phyloP scores from a whole-genome alignment of 1,140 invertebrate genomes.

The Acromyrmex heyeri region DNA sequence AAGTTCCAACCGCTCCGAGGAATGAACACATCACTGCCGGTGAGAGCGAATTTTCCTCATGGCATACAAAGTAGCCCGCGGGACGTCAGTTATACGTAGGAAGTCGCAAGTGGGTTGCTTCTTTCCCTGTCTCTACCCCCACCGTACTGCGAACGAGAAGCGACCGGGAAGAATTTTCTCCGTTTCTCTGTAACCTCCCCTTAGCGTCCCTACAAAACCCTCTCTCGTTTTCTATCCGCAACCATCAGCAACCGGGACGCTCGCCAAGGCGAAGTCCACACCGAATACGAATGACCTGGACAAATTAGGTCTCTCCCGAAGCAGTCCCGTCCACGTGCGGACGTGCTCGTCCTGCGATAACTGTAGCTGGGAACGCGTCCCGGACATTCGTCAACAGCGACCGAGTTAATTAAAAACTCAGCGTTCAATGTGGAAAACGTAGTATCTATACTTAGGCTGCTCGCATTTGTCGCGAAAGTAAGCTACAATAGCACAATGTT shows the following conservation, averaged over 20 bases:
- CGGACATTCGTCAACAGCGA: constrained; percentile 25
- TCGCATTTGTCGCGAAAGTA: background rate
- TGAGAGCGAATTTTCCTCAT: constrained; percentile 47
- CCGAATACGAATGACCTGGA: constrained; percentile 77
- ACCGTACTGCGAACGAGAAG: background rate
- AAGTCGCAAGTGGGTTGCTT: constrained; percentile 61
- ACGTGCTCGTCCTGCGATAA: constrained; percentile 55
- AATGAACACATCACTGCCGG: constrained; percentile 79
- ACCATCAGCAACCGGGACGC: constrained; percentile 70
- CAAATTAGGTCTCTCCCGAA: constrained; percentile 76
- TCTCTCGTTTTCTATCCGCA: constrained; percentile 45
- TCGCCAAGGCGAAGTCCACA: constrained; percentile 67
- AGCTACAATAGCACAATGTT: background rate
- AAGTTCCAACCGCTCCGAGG: constrained; percentile 59
- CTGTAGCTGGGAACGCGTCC: constrained; percentile 5
- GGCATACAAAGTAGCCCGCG: constrained; percentile 76
- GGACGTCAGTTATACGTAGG: constrained; percentile 66
- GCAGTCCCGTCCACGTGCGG: constrained; percentile 62
- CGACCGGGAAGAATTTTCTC: constrained; percentile 14
- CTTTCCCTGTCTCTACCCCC: constrained; percentile 49
- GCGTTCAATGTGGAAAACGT: background rate
- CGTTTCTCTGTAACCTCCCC: background rate
- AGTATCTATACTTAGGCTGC: background rate
- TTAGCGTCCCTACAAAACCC: background rate
- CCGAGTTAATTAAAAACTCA: constrained; percentile 51